Percentiles rank a stretch among this genome's conserved stretches.
phyloP scores from a whole-genome alignment of 37 sponge, comb jelly and placozoan species.

The Axinella damicornis region DNA sequence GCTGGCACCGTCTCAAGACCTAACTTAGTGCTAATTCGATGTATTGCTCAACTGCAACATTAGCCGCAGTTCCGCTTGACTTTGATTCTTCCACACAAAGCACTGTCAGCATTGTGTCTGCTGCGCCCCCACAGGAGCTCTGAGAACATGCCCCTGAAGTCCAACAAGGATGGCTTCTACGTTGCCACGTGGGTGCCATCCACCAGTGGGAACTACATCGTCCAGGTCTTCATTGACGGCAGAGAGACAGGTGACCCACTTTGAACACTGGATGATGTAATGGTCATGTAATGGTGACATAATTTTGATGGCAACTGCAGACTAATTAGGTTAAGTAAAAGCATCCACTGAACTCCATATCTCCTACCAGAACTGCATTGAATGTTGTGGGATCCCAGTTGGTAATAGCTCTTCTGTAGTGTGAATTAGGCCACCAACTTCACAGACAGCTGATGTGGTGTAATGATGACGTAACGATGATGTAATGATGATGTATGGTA shows the following conservation, averaged over 20 bases:
- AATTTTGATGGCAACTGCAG: background rate
- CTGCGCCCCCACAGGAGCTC: constrained; percentile 38
- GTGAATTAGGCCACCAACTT: too few relatives aligned
- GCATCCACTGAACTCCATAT: too few relatives aligned
- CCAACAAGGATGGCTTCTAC: constrained; percentile 85
- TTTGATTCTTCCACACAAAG: background rate
- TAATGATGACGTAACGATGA: background rate
- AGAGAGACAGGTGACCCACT: constrained; percentile 49
- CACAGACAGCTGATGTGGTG: too few relatives aligned
- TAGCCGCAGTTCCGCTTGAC: background rate
- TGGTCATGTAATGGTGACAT: background rate
- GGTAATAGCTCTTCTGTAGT: too few relatives aligned
- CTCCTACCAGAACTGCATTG: too few relatives aligned
- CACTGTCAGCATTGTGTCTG: background rate
- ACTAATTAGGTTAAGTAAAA: too few relatives aligned
- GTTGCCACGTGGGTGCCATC: constrained; percentile 85
- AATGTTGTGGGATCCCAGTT: too few relatives aligned
- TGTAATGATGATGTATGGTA: too few relatives aligned
- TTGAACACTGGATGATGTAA: too few relatives aligned
- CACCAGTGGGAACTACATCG: constrained; percentile 76
- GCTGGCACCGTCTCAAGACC: too few relatives aligned
- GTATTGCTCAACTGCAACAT: background rate
- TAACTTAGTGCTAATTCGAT: background rate
- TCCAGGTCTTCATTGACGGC: constrained; percentile 88
- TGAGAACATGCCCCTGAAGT: constrained; percentile 62